Conservation (phyloP, 2,797 vertebrate species). For the Enteromius viviparus region DNA sequence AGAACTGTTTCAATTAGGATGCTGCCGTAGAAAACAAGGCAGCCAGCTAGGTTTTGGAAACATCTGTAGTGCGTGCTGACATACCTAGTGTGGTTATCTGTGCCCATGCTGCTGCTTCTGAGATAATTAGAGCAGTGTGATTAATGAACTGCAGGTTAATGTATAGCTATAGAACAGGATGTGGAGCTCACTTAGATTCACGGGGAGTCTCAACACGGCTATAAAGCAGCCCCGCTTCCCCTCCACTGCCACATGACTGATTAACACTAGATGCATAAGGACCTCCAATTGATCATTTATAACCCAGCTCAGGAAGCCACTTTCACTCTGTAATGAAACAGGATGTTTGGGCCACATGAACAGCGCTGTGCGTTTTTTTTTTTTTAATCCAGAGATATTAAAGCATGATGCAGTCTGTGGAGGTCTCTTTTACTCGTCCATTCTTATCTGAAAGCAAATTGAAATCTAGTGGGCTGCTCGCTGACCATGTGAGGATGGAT, state of each 20-base stretch:
- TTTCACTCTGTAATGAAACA: slow-evolving; percentile 26
- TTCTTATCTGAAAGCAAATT: slow-evolving; percentile 65
- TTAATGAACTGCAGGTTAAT: slow-evolving; percentile 60
- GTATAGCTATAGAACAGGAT: slow-evolving; percentile 48
- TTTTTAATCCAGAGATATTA: slow-evolving; percentile 31
- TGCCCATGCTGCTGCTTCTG: slow-evolving; percentile 37
- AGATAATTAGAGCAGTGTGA: slow-evolving; percentile 63
- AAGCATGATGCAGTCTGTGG: slow-evolving; percentile 26
- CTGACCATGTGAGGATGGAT: neutral
- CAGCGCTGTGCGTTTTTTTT: neutral
- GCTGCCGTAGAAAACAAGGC: neutral
- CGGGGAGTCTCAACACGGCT: slow-evolving; percentile 25
- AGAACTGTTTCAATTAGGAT: neutral
- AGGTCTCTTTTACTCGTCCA: slow-evolving; percentile 61
- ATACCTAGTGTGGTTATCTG: slow-evolving; percentile 32
- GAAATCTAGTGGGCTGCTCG: slow-evolving; percentile 52
- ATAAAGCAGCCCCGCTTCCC: slow-evolving; percentile 37
- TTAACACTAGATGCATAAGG: slow-evolving; percentile 73
- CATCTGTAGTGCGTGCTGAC: slow-evolving; percentile 23
- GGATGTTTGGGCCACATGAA: slow-evolving; percentile 24
- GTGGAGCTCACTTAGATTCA: slow-evolving; percentile 38
- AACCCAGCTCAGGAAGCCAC: slow-evolving; percentile 46
- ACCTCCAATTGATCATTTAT: slow-evolving; percentile 73
- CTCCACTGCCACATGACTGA: slow-evolving; percentile 67
- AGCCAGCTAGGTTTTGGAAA: slow-evolving; percentile 26